Percentiles rank a stretch among this genome's conserved stretches.
phyloP scores from a whole-genome alignment of 2,113 vertebrate genomes.

The Talpa occidentalis region DNA sequence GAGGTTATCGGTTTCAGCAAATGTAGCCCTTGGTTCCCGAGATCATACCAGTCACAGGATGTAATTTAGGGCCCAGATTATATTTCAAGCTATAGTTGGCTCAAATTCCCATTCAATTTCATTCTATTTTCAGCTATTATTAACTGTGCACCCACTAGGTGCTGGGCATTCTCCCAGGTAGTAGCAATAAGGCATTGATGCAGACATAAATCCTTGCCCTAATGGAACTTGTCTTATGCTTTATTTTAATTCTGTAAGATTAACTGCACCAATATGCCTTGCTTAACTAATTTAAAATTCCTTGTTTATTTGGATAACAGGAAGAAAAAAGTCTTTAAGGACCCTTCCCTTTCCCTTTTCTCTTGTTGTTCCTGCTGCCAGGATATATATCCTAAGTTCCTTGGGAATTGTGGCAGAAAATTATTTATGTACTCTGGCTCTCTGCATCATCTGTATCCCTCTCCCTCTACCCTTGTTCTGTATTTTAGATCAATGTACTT shows the following conservation, averaged over 20 bases:
- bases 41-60: neutral
- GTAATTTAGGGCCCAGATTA: neutral
- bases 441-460: neutral
- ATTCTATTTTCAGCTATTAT: slow-evolving; percentile 19
- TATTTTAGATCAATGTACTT: neutral
- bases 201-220: neutral
- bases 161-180: neutral
- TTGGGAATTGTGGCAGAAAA: slow-evolving; percentile 32
- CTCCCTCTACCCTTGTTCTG: neutral
- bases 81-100: neutral
- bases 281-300: neutral
- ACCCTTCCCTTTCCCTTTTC: neutral
- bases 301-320: neutral
- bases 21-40: neutral
- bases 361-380: neutral
- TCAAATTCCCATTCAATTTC: slow-evolving; percentile 48
- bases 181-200: neutral
- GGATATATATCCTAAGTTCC: neutral
- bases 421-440: neutral
- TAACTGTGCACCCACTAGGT: slow-evolving; percentile 30
- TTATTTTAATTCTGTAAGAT: slow-evolving; percentile 12
- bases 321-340: neutral
- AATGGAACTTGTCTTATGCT: neutral
- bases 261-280: neutral
- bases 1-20: slow-evolving; percentile 26